Base-by-base conservation (phyloP, 2,888 invertebrate species). In the Acanthopleura granulata region DNA sequence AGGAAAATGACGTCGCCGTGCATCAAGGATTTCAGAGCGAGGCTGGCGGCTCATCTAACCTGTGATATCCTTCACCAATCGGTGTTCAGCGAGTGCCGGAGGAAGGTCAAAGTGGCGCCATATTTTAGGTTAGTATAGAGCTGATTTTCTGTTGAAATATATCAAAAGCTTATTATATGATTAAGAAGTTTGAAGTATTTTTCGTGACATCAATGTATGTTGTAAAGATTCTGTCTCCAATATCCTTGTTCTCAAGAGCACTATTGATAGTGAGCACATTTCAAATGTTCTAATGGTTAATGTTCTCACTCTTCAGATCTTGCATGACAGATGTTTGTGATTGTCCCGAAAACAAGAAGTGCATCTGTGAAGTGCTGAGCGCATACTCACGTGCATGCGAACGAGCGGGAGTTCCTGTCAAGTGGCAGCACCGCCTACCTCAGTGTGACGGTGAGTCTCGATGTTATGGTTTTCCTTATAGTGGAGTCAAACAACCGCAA, bases 331-430 rank as follows among this genome's bases (percentile, higher is more conserved):
- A 97, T 88, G 95, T 96, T 91, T 96, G 97, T 88, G 95, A 96
- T 86, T 97, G 97, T 90, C 94, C 95, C 1, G 93, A 18, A 93
- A 93, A 76, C 18, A 88, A 89, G 71, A 93, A 93, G 85, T 97
- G 97, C 85, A 95, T 96, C 89, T 97, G 97, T 90, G 96, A 97
- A 82, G 95, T 96, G 78, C 94, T 97, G 86, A 94, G 94, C 74
- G 97, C 97, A 1, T 97, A 97, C 88, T 95, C 95, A 0, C 94
- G 96, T 81, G 96, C 96, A 89, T 97, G 97, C 88, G 93, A 94
- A 79, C 92, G 96, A 29, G 90, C 95, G 62, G 96, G 96, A 0
- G 94, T 94, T 50, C 78, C 72, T 0, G 75, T 81, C 51, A 62
- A 75, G 14, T 79, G 79, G 79, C 75, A 80, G 16, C 49, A n/a